These are phyloP conservation scores for Lasioglossum figueresi DNA, from an alignment of 2,888 invertebrate genomes.

Conservation along the genomic window DNA sequence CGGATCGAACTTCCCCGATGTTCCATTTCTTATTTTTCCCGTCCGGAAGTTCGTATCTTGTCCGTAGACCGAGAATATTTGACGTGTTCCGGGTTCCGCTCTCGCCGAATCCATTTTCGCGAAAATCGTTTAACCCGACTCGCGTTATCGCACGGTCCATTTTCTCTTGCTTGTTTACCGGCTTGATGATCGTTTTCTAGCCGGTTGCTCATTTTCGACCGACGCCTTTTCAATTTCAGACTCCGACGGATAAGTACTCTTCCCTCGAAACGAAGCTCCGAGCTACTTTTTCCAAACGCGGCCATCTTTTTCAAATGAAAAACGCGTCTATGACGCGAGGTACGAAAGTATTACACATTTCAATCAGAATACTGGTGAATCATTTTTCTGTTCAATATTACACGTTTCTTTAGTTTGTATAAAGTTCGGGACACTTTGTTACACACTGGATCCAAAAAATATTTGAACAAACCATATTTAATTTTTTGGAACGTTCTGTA, in stretches of 20 bases:
- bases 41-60: conserved; percentile 13
- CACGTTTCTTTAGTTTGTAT: background rate
- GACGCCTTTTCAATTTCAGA: conserved; percentile 21
- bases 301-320: background rate
- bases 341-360: background rate
- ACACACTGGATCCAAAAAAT: no score
- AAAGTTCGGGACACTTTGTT: background rate
- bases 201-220: conserved; percentile 20
- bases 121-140: conserved; percentile 29
- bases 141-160: conserved; percentile 10
- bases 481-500: no score
- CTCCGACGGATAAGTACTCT: background rate
- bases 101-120: conserved; percentile 21
- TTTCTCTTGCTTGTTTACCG: conserved; percentile 25
- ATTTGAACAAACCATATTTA: no score
- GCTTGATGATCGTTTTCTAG: conserved; percentile 5
- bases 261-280: background rate
- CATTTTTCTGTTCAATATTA: background rate
- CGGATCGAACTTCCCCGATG: conserved; percentile 30
- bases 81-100: conserved; percentile 14
- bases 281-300: background rate
- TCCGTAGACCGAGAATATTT: conserved; percentile 33
- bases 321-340: background rate
- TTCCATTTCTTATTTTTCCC: conserved; percentile 38
- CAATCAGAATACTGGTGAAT: background rate